Base-by-base conservation (phyloP, 1,140 invertebrate species). In the Eumeta japonica region DNA sequence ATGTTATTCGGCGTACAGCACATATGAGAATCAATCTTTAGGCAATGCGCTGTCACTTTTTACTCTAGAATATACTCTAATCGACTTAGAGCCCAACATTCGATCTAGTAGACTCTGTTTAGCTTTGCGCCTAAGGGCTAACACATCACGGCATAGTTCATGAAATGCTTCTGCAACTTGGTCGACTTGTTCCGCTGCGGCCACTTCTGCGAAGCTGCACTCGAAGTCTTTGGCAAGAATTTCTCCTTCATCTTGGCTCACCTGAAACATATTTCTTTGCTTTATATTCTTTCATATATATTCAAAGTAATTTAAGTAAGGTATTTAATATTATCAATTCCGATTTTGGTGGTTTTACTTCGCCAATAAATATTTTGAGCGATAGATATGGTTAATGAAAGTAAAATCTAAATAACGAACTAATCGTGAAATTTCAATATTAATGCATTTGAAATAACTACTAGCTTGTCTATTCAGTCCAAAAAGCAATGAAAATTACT, bases 171-270 rank as follows among this genome's bases (percentile, higher is more conserved):
- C 87, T 1, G 87, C 87, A 2, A 94, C 86, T 50, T 82, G 81
- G 37, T 75, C 76, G 14, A 91, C 88, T 71, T 92, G 89, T 65
- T 93, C 90, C 0, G 90, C 89, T 1, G 90, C 90, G 1, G 89
- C 86, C n/a, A 92, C 85, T 75, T 94, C 90, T n/a, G 83, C 81
- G 64, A 93, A 94, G 56, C 81, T 86, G 62, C 89, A 91, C 53
- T 93, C 90, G 45, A 88, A 87, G 57, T 92, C 88, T 64, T 91
- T 90, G 1, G 89, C 89, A 19, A 92, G 70, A 45, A 90, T 90
- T 66, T 91, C 89, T 12, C 90, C 89, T 72, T 96, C 92, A 48
- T 92, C 89, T 4, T 81, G 80, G 50, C 85, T 89, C 36, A 96
- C 90, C 81, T 94, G 86, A 1, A 51, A 46, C 32, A 30, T n/a